Conservation (phyloP, 2,797 vertebrate genomes). For the Alexandromys oeconomus region DNA sequence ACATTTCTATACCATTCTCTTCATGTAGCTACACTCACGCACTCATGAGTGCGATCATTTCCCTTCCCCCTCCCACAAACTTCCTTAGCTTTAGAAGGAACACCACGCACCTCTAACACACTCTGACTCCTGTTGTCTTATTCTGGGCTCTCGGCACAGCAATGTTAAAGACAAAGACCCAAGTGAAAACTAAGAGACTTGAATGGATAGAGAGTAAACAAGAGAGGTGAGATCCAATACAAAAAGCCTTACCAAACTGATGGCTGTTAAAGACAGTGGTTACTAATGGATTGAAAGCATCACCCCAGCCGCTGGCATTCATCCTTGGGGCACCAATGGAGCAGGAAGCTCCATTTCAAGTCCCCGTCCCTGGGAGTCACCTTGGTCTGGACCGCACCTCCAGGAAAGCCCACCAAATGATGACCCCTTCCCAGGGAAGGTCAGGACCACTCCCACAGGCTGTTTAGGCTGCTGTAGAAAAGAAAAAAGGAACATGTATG, state of each 20-base stretch:
- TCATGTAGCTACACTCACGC: not conserved
- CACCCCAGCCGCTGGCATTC: no score
- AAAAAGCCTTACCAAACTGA: not conserved
- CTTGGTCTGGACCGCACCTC: no score
- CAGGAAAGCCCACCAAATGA: no score
- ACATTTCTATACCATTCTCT: not conserved
- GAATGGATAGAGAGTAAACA: not conserved
- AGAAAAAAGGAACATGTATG: no score
- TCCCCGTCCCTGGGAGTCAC: no score
- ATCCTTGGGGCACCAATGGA: no score
- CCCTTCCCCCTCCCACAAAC: not conserved
- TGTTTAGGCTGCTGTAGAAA: no score
- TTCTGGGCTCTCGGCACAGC: not conserved
- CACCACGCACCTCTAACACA: not conserved
- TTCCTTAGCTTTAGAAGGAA: slow-evolving; percentile 12
- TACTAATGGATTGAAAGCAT: not conserved
- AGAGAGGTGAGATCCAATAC: not conserved
- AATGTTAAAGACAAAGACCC: not conserved
- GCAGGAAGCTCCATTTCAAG: no score
- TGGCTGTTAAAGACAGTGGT: not conserved
- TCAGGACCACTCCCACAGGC: no score
- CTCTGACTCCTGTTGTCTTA: not conserved
- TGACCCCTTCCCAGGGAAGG: no score
- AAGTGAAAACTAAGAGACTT: not conserved
- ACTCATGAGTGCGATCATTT: not conserved